These are phyloP conservation scores for Tigriopus californicus DNA, from an alignment of 2,888 invertebrate species.

Conservation along the genomic window DNA sequence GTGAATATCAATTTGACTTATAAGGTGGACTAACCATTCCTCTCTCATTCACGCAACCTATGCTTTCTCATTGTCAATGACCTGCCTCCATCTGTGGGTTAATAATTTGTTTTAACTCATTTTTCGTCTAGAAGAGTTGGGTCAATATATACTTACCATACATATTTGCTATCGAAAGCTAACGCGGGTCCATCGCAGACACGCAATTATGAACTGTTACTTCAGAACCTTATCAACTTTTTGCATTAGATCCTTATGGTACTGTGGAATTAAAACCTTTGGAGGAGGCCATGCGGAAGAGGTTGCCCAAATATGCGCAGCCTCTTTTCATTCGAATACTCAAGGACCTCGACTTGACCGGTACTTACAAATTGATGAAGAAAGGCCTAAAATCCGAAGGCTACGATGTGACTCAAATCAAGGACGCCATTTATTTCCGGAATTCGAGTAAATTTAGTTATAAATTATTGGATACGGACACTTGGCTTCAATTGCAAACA, in stretches of 20 bases:
- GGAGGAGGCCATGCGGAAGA: conserved; percentile 23
- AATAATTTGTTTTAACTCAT: no score
- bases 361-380: conserved; percentile 17
- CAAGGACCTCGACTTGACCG: conserved; percentile 26
- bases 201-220: no score
- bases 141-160: no score
- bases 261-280: conserved; percentile 22
- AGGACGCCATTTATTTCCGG: not conserved
- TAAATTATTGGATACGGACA: not conserved
- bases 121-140: no score
- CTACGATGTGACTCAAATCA: not conserved
- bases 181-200: no score
- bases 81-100: no score
- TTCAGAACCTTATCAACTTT: no score
- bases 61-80: no score
- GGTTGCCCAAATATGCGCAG: conserved; percentile 32
- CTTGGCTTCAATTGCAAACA: not conserved
- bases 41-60: no score
- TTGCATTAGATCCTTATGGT: conserved; percentile 22
- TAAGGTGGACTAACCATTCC: no score
- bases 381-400: conserved; percentile 11
- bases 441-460: not conserved
- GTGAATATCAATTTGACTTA: no score
- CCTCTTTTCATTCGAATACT: conserved; percentile 33
- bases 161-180: no score